phyloP scores from a whole-genome alignment of 2,113 vertebrate species.

The Camarhynchus parvulus region DNA sequence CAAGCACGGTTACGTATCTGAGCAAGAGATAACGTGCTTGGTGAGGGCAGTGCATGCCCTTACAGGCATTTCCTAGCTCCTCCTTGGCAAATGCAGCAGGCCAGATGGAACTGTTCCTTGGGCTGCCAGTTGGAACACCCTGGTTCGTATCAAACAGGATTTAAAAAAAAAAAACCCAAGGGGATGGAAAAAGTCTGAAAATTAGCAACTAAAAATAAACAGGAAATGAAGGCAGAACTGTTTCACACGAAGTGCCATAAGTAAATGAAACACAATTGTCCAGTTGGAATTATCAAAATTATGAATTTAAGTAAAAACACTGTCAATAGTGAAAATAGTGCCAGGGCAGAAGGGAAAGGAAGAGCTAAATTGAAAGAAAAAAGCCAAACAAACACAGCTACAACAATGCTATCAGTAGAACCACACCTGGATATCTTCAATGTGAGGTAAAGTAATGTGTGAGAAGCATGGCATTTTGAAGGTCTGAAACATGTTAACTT shows the following conservation, averaged over 20 bases:
- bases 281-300: conserved; percentile 37
- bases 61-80: conserved; percentile 53
- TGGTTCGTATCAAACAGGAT: conserved; percentile 67
- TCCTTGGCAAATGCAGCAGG: conserved; percentile 61
- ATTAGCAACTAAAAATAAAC: conserved; percentile 68
- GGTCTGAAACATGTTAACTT: background rate
- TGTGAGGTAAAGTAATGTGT: background rate
- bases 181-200: conserved; percentile 62
- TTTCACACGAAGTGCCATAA: conserved; percentile 33
- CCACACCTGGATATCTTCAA: background rate
- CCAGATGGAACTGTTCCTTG: conserved; percentile 70
- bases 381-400: background rate
- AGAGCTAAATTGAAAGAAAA: background rate
- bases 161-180: conserved; percentile 42
- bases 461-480: background rate
- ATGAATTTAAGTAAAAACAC: conserved; percentile 24
- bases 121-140: conserved; percentile 71
- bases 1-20: background rate
- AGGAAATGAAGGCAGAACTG: conserved; percentile 60
- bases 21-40: conserved; percentile 34
- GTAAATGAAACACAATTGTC: conserved; percentile 21
- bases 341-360: conserved; percentile 3
- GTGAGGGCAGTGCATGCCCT: conserved; percentile 23
- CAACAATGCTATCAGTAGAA: background rate
- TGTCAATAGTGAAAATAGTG: background rate